Base-by-base conservation (phyloP, 2,888 invertebrate species). In the Heliconius ethilla region DNA sequence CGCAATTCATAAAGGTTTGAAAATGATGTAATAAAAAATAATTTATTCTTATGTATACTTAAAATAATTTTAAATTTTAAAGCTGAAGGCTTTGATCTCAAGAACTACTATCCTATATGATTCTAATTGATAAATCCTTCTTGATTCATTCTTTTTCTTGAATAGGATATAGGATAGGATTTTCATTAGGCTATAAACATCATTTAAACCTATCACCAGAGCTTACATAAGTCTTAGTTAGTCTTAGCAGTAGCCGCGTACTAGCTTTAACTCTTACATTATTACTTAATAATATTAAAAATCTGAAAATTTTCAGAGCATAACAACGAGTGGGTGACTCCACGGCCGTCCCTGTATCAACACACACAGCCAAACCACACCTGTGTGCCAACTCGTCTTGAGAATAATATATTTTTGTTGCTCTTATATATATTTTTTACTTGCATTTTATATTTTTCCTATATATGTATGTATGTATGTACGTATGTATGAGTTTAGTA, bases 401-500 rank as follows among this genome's bases (percentile, higher is more conserved):
- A 91, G 93, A 94, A 94, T 93, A 92, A 92, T 92, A 93, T 93
- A 93, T 93, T 94, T 94, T 94, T 94, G 93, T 94, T 94, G 92
- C 92, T 91, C 89, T 90, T 92, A 92, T 94, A 91, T 92, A 59
- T 51, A 40, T 93, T 91, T 93, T 92, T 94, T 93, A 89, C 86
- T 86, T 83, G 89, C 92, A 93, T 93, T 93, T 94, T 93, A 94
- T 94, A 93, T 93, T 93, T 93, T 92, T 90, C 90, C 88, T 91
- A 90, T 91, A 88, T 89, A 87, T 84, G 83, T 83, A 84, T 84
- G 73, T 75, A 25, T 70, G 25, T 67, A 37, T n/a, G 37, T 92
- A 89, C n/a, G n/a, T n/a, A n/a, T 91, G 88, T 89, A 87, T 85
- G 86, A 59, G 59, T 59, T n/a, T 59, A 59, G 59, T 59, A 59